Percentiles rank a stretch among this genome's conserved stretches.
Evolutionary conservation across 1,140 invertebrate species (phyloP).

Genomic region (Hyles vespertilio): DNA sequence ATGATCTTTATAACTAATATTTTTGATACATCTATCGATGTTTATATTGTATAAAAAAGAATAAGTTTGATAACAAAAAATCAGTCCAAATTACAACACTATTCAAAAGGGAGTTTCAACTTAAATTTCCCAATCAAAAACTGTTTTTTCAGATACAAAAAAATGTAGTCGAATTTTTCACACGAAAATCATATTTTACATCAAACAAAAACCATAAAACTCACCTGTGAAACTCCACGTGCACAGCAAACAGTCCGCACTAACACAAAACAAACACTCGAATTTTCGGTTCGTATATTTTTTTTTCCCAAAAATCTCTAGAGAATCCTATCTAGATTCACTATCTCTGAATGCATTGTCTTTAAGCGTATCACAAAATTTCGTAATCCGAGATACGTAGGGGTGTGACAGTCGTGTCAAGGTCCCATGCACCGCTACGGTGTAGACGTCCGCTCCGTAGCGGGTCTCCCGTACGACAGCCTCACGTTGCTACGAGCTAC

Average conservation of each 20-base stretch:
- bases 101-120: too few species aligned
- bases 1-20: too few species aligned
- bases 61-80: too few species aligned
- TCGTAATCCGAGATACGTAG: slow-evolving; percentile 10
- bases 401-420: slow-evolving; percentile 64
- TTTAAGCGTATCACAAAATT: too few species aligned
- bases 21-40: too few species aligned
- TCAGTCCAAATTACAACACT: too few species aligned
- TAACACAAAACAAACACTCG: slow-evolving; percentile 26
- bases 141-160: too few species aligned
- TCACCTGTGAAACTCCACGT: slow-evolving; percentile 29
- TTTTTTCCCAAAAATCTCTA: neutral
- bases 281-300: neutral
- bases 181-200: neutral
- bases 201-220: slow-evolving; percentile 8
- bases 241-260: slow-evolving; percentile 24
- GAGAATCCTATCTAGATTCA: too few species aligned
- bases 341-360: too few species aligned
- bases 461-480: slow-evolving; percentile 66
- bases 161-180: too few species aligned
- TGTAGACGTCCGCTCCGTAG: slow-evolving; percentile 65
- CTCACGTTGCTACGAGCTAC: slow-evolving; percentile 73
- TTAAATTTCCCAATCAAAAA: too few species aligned
- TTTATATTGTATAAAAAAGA: too few species aligned
- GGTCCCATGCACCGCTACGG: slow-evolving; percentile 48